Percentiles rank a stretch among this genome's conserved stretches.
Conservation (phyloP, 2,797 vertebrate genomes). For the Megaceryle alcyon region DNA sequence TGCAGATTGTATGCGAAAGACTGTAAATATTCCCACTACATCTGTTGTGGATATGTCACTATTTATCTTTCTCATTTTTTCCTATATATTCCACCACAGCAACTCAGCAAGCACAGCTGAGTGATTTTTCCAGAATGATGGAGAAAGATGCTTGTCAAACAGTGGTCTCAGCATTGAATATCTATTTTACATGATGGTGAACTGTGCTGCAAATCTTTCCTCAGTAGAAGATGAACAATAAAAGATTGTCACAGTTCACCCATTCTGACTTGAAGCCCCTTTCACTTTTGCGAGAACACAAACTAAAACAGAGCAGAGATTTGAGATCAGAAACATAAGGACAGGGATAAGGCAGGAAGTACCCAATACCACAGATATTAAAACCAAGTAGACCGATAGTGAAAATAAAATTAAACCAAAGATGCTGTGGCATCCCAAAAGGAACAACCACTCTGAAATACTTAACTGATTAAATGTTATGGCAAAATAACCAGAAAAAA, state of each 20-base stretch:
- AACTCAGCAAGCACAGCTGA: slow-evolving; percentile 64
- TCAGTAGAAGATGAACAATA: not conserved
- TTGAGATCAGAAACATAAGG: not conserved
- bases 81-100: slow-evolving; percentile 22
- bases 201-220: not conserved
- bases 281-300: slow-evolving; percentile 28
- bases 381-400: not conserved
- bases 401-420: not conserved
- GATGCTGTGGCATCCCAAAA: not conserved
- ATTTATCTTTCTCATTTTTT: slow-evolving; percentile 51
- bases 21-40: slow-evolving; percentile 21
- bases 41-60: not conserved
- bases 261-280: not conserved
- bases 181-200: slow-evolving; percentile 12
- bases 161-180: slow-evolving; percentile 3
- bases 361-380: not conserved
- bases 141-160: not conserved
- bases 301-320: slow-evolving; percentile 13
- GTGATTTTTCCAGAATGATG: slow-evolving; percentile 44
- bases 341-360: not conserved
- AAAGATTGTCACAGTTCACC: not conserved
- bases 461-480: not conserved
- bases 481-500: not conserved
- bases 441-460: not conserved
- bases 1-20: not conserved